These are phyloP conservation scores for Myotis davidii DNA, from an alignment of 2,113 vertebrate genomes.

Conservation along the genomic window DNA sequence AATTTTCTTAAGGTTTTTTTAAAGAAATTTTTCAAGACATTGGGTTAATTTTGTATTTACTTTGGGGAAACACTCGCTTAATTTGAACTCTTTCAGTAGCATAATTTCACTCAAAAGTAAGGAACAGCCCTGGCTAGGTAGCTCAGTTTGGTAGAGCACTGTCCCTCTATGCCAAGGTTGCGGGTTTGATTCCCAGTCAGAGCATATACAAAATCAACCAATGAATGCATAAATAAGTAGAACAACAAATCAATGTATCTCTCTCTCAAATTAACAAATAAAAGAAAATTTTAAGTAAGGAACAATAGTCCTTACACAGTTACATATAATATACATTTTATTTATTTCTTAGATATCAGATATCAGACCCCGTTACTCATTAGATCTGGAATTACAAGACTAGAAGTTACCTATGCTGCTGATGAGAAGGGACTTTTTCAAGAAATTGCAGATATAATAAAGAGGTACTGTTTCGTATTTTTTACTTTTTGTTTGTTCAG, in stretches of 20 bases:
- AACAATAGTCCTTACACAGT: neutral
- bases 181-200: neutral
- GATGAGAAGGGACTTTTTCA: constrained; percentile 96
- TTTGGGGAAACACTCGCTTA: neutral
- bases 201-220: neutral
- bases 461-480: constrained; percentile 89
- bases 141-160: too few relatives aligned
- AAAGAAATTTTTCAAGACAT: constrained; percentile 22
- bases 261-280: neutral
- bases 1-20: neutral
- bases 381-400: constrained; percentile 94
- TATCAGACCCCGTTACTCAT: constrained; percentile 92
- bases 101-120: constrained; percentile 68
- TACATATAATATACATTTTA: constrained; percentile 43
- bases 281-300: neutral
- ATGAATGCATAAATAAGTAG: neutral
- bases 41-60: constrained; percentile 41
- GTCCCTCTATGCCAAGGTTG: too few relatives aligned
- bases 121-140: neutral
- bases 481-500: constrained; percentile 64
- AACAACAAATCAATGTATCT: neutral
- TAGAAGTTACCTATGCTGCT: constrained; percentile 93
- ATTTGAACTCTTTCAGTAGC: constrained; percentile 34
- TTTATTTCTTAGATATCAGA: constrained; percentile 87
- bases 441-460: constrained; percentile 91